Conservation (phyloP, 2,113 vertebrate genomes). For the Toxotes chatareus region DNA sequence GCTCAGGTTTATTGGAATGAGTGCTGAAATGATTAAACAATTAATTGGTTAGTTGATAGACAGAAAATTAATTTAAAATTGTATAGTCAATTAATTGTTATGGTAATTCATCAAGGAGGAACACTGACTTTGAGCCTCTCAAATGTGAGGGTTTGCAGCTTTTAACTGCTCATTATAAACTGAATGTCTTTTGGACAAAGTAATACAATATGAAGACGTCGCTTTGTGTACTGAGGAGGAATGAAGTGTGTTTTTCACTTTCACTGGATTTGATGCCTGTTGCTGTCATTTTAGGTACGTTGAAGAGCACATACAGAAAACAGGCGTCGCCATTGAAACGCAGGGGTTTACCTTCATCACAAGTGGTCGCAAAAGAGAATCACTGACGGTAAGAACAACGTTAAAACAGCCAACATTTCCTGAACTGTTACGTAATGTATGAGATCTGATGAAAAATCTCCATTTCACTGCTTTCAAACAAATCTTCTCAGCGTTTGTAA, state of each 20-base stretch:
- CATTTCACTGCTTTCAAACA: neutral
- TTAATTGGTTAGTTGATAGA: neutral
- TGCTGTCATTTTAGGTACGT: slow-evolving; percentile 81
- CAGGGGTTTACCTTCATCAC: slow-evolving; percentile 88
- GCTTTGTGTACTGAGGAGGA: neutral
- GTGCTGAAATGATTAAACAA: neutral
- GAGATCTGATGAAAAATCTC: neutral
- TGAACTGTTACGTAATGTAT: neutral
- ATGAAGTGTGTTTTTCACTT: neutral
- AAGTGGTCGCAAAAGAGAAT: slow-evolving; percentile 87
- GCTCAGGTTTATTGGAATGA: neutral
- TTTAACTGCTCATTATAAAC: neutral
- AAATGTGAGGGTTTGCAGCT: neutral
- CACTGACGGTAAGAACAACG: slow-evolving; percentile 80
- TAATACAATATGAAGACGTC: neutral
- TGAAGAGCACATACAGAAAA: slow-evolving; percentile 88
- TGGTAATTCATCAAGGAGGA: neutral
- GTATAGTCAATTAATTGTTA: neutral
- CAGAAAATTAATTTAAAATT: neutral
- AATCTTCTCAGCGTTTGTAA: neutral
- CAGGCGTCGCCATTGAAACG: slow-evolving; percentile 87
- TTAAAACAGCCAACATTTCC: neutral
- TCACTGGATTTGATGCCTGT: neutral
- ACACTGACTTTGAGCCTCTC: neutral
- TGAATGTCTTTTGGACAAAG: neutral